phyloP scores from a whole-genome alignment of 2,113 vertebrate species.

The Vanacampus margaritifer region DNA sequence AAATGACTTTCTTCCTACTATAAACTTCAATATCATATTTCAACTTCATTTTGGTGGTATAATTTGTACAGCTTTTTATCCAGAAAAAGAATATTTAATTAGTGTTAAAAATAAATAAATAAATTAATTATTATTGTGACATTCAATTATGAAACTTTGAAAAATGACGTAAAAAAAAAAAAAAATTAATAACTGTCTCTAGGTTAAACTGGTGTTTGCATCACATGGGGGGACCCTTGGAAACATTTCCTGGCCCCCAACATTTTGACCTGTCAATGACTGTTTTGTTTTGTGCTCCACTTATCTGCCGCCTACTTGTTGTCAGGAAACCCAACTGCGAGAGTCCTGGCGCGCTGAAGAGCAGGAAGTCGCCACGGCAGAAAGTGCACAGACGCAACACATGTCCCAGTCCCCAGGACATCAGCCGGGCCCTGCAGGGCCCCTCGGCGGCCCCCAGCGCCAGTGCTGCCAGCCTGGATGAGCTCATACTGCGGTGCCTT shows the following conservation, averaged over 20 bases:
- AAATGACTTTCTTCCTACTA: too few species aligned
- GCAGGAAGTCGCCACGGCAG: conserved; percentile 46
- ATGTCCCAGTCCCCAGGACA: conserved; percentile 85
- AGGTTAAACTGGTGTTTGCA: too few species aligned
- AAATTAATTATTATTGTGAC: too few species aligned
- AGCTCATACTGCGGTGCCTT: conserved; percentile 84
- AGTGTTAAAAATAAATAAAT: too few species aligned
- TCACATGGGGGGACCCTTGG: too few species aligned
- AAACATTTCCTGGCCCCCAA: neutral
- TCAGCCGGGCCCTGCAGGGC: conserved; percentile 78
- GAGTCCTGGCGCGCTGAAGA: conserved; percentile 50
- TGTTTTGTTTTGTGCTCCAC: conserved; percentile 31
- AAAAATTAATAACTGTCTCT: too few species aligned
- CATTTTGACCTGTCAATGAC: neutral
- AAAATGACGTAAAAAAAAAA: too few species aligned
- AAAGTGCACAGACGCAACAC: conserved; percentile 78
- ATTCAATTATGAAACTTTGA: too few species aligned
- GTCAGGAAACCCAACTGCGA: conserved; percentile 70
- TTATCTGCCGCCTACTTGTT: conserved; percentile 5
- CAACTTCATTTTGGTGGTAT: too few species aligned
- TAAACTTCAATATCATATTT: too few species aligned
- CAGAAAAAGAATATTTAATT: too few species aligned
- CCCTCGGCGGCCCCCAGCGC: conserved; percentile 65
- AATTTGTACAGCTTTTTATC: too few species aligned
- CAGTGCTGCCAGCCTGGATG: conserved; percentile 80